These are phyloP conservation scores for Caenorhabditis sp. DNA, from an alignment of 2,888 invertebrate species.

Conservation along the genomic window DNA sequence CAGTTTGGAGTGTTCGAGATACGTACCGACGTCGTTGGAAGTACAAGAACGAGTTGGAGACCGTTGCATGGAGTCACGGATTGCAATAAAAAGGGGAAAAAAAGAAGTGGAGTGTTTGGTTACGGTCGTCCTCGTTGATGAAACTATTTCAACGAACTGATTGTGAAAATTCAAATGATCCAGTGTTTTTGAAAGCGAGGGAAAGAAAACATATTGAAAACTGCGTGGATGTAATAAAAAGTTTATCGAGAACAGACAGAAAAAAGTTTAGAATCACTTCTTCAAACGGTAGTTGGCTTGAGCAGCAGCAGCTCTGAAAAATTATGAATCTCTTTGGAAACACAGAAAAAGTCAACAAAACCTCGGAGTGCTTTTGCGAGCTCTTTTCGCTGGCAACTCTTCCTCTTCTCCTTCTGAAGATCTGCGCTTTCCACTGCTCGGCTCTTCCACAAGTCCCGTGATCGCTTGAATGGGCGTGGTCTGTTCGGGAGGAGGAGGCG, in stretches of 20 bases:
- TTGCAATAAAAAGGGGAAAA: slow-evolving; percentile 77
- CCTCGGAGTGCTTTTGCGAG: no score
- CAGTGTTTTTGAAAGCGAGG: background rate
- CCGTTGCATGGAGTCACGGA: slow-evolving; percentile 79
- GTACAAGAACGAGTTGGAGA: slow-evolving; percentile 78
- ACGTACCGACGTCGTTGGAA: slow-evolving; percentile 76
- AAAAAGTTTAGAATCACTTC: background rate
- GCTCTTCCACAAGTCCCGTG: no score
- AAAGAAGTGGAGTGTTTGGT: slow-evolving; percentile 70
- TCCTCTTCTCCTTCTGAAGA: no score
- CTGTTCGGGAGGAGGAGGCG: no score
- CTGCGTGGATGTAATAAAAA: background rate
- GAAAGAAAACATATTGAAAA: no score
- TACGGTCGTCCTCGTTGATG: slow-evolving; percentile 73
- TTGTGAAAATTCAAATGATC: slow-evolving; percentile 35
- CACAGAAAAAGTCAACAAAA: no score
- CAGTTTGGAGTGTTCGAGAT: slow-evolving; percentile 92
- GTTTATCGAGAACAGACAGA: background rate
- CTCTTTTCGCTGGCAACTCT: no score
- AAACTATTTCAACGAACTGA: slow-evolving; percentile 63
- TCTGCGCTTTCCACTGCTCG: no score
- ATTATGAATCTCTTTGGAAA: no score
- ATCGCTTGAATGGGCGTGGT: no score
- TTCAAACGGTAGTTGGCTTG: no score
- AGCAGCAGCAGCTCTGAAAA: no score